Evolutionary conservation across 2,113 vertebrate species (phyloP).

Genomic region (Taurulus bubalis): DNA sequence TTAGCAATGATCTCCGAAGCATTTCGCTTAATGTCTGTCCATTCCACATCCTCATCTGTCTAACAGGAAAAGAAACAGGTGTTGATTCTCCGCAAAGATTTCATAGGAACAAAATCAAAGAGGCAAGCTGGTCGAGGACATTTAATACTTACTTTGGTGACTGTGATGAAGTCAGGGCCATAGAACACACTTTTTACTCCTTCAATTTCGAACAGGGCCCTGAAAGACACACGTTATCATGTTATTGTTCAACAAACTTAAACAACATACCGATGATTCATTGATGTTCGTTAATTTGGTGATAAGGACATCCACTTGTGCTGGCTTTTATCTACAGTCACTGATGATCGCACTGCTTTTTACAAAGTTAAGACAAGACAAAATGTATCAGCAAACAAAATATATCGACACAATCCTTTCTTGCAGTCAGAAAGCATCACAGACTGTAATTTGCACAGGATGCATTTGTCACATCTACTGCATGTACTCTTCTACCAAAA

Average conservation of each 20-base stretch:
- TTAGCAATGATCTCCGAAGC: constrained; percentile 77
- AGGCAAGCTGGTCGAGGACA: background rate
- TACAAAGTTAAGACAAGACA: background rate
- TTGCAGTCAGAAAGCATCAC: background rate
- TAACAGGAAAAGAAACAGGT: constrained; percentile 50
- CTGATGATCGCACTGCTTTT: background rate
- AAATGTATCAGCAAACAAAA: constrained; percentile 17
- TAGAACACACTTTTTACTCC: constrained; percentile 88
- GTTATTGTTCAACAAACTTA: constrained; percentile 4
- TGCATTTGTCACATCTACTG: background rate
- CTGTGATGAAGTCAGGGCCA: constrained; percentile 87
- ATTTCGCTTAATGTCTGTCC: constrained; percentile 81
- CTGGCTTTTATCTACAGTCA: constrained; percentile 8
- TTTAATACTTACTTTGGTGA: constrained; percentile 82
- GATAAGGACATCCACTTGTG: constrained; percentile 9
- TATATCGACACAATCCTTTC: constrained; percentile 2
- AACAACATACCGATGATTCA: background rate
- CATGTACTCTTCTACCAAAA: background rate
- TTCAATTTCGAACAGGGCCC: constrained; percentile 86
- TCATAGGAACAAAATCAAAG: background rate
- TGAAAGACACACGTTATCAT: constrained; percentile 58
- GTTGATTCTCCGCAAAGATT: background rate
- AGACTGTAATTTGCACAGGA: background rate
- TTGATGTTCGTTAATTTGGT: background rate
- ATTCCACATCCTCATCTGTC: constrained; percentile 83